Evolutionary conservation across 2,888 invertebrate genomes (phyloP).

Genomic region (Pristionchus entomophagus): DNA sequence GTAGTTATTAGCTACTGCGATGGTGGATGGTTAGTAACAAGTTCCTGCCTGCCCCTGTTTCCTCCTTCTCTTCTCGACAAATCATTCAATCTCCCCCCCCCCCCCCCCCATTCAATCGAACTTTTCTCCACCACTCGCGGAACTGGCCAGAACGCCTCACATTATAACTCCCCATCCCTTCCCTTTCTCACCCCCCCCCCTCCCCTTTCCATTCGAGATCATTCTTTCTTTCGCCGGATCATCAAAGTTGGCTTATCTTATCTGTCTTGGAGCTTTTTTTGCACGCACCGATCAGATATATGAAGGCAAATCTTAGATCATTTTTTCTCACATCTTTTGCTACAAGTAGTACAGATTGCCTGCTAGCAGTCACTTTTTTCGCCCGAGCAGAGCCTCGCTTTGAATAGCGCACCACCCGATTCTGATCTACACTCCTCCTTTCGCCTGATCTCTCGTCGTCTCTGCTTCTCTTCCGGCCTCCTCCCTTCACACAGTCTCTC

Average conservation of each 20-base stretch:
- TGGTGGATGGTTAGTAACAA: too few relatives aligned
- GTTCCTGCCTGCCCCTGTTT: neutral
- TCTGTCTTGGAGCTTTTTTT: neutral
- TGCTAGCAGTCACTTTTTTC: neutral
- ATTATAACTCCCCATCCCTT: neutral
- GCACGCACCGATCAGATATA: neutral
- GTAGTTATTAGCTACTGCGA: neutral
- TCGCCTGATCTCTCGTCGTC: neutral
- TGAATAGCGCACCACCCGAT: neutral
- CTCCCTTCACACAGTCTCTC: neutral
- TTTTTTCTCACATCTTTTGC: neutral
- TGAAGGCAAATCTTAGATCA: neutral
- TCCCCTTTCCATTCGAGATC: neutral
- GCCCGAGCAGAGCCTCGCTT: neutral
- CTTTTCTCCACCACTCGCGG: neutral
- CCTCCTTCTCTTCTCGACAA: too few relatives aligned
- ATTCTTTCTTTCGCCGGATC: too few relatives aligned
- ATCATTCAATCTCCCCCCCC: conserved; percentile 6
- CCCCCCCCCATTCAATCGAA: neutral
- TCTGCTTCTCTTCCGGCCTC: neutral
- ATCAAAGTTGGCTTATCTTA: neutral
- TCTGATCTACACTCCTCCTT: neutral
- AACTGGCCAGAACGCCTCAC: conserved; percentile 3
- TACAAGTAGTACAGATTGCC: neutral
- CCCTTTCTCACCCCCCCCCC: neutral